Evolutionary conservation across 2,113 vertebrate genomes (phyloP).

Genomic region (Nothobranchius furzeri): DNA sequence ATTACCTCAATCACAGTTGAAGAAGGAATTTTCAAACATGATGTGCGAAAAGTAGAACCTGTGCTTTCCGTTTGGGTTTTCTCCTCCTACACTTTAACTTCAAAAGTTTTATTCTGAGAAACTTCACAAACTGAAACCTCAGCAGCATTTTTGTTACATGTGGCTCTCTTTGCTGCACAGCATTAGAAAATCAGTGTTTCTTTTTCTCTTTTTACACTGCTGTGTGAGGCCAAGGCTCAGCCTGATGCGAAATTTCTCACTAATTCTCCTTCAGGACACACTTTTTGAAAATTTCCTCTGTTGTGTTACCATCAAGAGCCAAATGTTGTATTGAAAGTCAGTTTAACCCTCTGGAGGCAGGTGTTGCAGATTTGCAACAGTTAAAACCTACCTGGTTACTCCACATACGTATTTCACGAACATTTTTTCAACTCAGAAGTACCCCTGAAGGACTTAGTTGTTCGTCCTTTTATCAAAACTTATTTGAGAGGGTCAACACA

Average conservation of each 20-base stretch:
- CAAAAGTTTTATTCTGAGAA: background rate
- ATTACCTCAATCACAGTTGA: conserved; percentile 22
- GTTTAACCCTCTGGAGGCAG: background rate
- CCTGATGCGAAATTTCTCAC: conserved; percentile 73
- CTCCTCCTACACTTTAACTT: background rate
- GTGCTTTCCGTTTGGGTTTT: background rate
- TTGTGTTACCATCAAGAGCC: background rate
- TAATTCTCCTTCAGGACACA: conserved; percentile 28
- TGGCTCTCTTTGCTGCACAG: background rate
- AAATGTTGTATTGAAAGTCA: background rate
- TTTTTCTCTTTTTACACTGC: conserved; percentile 45
- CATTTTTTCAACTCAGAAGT: too few species aligned
- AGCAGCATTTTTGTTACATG: too few species aligned
- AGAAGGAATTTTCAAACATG: conserved; percentile 37
- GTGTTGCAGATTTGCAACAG: too few species aligned
- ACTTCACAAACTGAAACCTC: background rate
- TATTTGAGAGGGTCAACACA: background rate
- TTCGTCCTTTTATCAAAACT: too few species aligned
- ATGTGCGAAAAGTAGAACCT: conserved; percentile 29
- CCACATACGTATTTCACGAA: too few species aligned
- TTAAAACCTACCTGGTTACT: too few species aligned
- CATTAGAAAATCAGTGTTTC: conserved; percentile 7
- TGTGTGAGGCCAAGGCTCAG: conserved; percentile 54
- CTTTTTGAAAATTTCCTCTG: conserved; percentile 31
- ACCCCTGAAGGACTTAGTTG: too few species aligned